These are phyloP conservation scores for Acanthopleura granulata DNA, from an alignment of 2,888 invertebrate genomes.

Conservation along the genomic window DNA sequence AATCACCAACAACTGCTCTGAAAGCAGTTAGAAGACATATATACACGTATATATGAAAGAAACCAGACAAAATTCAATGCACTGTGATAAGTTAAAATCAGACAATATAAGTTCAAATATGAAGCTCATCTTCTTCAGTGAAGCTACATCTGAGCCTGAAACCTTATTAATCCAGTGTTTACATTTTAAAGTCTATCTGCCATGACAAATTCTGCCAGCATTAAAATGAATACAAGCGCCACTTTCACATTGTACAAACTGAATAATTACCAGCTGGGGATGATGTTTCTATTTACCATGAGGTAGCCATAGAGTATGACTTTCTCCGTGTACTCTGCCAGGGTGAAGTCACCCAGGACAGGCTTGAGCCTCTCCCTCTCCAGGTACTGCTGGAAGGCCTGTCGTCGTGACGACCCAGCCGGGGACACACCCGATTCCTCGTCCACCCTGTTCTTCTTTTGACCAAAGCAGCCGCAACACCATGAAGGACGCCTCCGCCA, in stretches of 20 bases:
- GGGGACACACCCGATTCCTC: conserved; percentile 22
- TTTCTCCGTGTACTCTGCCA: conserved; percentile 72
- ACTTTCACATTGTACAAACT: too few relatives aligned
- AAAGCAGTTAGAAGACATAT: too few relatives aligned
- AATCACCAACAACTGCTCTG: too few relatives aligned
- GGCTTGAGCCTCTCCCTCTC: conserved; percentile 69
- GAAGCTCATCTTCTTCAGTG: too few relatives aligned
- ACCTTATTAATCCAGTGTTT: too few relatives aligned
- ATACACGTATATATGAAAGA: neutral
- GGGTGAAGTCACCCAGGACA: conserved; percentile 69
- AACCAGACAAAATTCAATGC: neutral
- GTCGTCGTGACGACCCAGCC: neutral
- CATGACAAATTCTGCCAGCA: too few relatives aligned
- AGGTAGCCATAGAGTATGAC: conserved; percentile 71
- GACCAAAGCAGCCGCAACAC: conserved; percentile 31
- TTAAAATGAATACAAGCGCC: too few relatives aligned
- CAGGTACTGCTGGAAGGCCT: conserved; percentile 40
- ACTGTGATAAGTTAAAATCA: neutral
- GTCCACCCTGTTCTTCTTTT: conserved; percentile 32
- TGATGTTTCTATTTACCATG: conserved; percentile 60
- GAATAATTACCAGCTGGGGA: neutral
- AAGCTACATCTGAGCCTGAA: too few relatives aligned
- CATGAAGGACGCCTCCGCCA: conserved; percentile 40
- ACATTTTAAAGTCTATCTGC: too few relatives aligned
- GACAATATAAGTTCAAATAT: too few relatives aligned